Percentiles rank a stretch among this genome's conserved stretches.
Conservation (phyloP, 2,113 vertebrate genomes). For the Stigmatopora argus region DNA sequence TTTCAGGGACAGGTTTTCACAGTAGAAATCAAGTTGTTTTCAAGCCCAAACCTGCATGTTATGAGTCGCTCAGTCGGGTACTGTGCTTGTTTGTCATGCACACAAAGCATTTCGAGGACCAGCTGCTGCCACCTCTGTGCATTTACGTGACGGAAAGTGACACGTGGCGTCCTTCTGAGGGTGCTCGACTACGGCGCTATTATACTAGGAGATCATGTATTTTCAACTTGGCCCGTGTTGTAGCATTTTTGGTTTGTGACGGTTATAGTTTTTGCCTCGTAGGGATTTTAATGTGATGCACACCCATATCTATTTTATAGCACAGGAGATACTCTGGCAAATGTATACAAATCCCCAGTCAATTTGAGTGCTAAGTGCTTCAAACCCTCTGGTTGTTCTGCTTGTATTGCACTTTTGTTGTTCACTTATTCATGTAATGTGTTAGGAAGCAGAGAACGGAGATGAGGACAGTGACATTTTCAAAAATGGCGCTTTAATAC, state of each 20-base stretch:
- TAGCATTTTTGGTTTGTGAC: background rate
- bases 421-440: too few species aligned
- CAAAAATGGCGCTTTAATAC: too few species aligned
- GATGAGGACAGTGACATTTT: too few species aligned
- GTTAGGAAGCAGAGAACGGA: too few species aligned
- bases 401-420: too few species aligned
- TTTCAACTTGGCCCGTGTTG: background rate
- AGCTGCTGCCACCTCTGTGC: slow-evolving; percentile 17
- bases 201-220: background rate
- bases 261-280: background rate
- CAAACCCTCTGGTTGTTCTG: too few species aligned
- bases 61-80: slow-evolving; percentile 7
- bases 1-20: background rate
- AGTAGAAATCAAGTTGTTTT: background rate
- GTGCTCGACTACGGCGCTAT: background rate
- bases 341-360: too few species aligned
- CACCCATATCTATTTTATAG: too few species aligned
- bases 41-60: slow-evolving; percentile 6
- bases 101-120: slow-evolving; percentile 20
- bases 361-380: too few species aligned
- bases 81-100: slow-evolving; percentile 32
- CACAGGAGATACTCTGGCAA: too few species aligned
- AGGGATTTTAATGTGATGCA: background rate
- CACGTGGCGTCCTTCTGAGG: slow-evolving; percentile 13
- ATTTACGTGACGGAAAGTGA: slow-evolving; percentile 26